Base-by-base conservation (phyloP, 2,113 vertebrate species). In the Choloepus hoffmanni region DNA sequence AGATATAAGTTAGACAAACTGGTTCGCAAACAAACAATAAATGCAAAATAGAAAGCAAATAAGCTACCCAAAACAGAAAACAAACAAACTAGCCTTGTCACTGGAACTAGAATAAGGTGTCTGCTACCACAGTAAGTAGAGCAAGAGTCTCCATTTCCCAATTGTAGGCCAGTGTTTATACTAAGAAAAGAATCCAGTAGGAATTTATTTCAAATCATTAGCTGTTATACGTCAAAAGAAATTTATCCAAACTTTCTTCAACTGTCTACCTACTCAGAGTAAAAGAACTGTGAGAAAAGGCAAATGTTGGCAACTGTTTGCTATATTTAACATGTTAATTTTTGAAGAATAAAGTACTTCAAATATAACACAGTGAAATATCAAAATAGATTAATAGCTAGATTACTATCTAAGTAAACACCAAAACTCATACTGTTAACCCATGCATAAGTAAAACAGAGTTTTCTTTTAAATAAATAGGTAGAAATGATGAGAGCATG, bases 91-190 rank as follows among this genome's bases (percentile, higher is more conserved):
- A 96, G 48, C 5, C 83, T 65, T 94, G 96, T 96, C 95, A 63
- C 24, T 79, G 96, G 63, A 97, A 90, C 94, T 95, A 94, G 90
- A 97, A 91, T 60, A 83, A 94, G 60, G 94, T 84, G 72, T 96
- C 96, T 76, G 48, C 88, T 95, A 67, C 92, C 85, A 2, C 92
- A 87, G 88, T 79, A 97, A 97, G 77, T 90, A 92, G 96, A 96
- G 40, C 94, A 94, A 77, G 53, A 85, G 65, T 95, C 94, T 97
- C 90, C 28, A 24, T 87, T 96, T 95, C 86, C 95, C 83, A 45
- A 93, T 0, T 33, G 60, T 45, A 84, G 94, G 78, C 68, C 89
- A 94, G 90, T n/a, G 3, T 79, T 91, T 45, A 58, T 5, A 55
- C 89, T 36, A 65, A 92, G 72, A 76, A 93, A 87, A 94, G 26